A percentile compares a stretch with the other conserved stretches of the same genome.
phyloP scores from a whole-genome alignment of 2,888 invertebrate genomes.

The Amphipoea oculea region DNA sequence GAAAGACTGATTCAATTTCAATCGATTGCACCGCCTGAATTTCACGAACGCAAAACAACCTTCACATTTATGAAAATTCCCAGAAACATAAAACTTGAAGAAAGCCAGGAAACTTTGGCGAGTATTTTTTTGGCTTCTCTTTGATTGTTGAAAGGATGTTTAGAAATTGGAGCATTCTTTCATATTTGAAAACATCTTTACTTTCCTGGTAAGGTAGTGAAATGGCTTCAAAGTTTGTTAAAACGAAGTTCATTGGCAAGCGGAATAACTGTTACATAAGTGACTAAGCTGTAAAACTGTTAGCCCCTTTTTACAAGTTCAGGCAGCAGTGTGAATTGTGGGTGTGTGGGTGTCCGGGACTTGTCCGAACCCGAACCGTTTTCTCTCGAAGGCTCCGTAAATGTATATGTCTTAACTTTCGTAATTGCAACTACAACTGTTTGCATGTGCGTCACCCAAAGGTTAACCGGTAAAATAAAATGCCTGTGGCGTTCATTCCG shows the following conservation, averaged over 20 bases:
- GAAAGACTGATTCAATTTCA: not conserved
- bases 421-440: too few relatives aligned
- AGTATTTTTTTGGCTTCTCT: constrained; percentile 18
- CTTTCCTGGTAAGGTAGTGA: not conserved
- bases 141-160: not conserved
- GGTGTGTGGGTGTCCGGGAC: not conserved
- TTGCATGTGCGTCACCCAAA: too few relatives aligned
- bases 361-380: not conserved
- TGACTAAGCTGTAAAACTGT: too few relatives aligned
- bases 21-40: not conserved
- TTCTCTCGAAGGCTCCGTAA: not conserved
- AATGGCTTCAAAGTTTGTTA: not conserved
- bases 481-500: too few relatives aligned
- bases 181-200: constrained; percentile 1
- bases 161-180: not conserved
- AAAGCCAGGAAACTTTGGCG: not conserved
- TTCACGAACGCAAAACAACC: not conserved
- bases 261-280: not conserved
- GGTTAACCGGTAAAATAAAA: too few relatives aligned
- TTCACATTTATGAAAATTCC: not conserved
- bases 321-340: not conserved
- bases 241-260: not conserved
- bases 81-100: not conserved
- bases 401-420: too few relatives aligned
- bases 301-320: too few relatives aligned